phyloP scores from a whole-genome alignment of 2,888 invertebrate genomes.

The Coecobrya sp. region DNA sequence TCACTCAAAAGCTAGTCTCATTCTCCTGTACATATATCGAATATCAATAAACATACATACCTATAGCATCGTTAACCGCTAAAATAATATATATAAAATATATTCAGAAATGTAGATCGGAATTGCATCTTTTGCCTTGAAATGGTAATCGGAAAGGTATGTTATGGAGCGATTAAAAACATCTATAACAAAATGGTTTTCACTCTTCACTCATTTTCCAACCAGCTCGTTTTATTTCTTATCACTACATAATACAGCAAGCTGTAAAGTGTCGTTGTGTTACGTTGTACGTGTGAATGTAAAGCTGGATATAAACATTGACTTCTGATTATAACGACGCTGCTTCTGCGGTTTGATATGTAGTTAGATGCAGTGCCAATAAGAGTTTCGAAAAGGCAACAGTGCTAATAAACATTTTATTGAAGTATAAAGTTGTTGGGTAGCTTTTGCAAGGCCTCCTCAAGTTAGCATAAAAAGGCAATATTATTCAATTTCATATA shows the following conservation, averaged over 20 bases:
- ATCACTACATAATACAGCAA: not conserved
- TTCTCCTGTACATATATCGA: not conserved
- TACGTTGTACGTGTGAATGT: conserved; percentile 21
- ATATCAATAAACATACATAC: not conserved
- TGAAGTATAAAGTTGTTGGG: conserved; percentile 67
- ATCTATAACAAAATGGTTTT: conserved; percentile 22
- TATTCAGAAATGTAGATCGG: not conserved
- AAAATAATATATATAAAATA: not conserved
- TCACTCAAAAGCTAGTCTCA: not conserved
- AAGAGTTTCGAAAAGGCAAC: conserved; percentile 27
- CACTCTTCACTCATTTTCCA: not conserved
- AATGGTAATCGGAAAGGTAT: not conserved
- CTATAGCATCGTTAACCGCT: not conserved
- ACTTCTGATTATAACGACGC: conserved; percentile 14
- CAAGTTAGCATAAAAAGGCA: not conserved
- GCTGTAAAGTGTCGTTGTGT: not conserved
- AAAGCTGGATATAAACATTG: not conserved
- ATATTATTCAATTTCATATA: not conserved
- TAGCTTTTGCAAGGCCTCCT: conserved; percentile 24
- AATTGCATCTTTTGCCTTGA: not conserved
- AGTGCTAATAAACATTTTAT: conserved; percentile 73
- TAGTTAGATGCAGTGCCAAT: not conserved
- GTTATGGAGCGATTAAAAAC: conserved; percentile 59
- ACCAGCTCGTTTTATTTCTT: not conserved
- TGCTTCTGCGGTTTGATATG: not conserved